A percentile compares a stretch with the other conserved stretches of the same genome.
phyloP scores from a whole-genome alignment of 2,113 vertebrate genomes.

The Pyrgilauda ruficollis region DNA sequence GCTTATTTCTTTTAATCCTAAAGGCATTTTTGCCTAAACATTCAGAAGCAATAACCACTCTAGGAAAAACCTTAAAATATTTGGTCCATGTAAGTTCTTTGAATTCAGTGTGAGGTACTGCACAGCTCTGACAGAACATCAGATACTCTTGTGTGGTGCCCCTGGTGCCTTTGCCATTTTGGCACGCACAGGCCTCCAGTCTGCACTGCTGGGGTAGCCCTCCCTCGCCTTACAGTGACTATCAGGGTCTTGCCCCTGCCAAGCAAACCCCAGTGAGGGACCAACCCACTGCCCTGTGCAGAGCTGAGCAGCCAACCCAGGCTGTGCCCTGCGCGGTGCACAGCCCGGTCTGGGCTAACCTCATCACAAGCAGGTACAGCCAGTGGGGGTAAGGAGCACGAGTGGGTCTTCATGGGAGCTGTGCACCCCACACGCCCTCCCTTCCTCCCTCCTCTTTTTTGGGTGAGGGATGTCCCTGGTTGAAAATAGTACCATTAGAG shows the following conservation, averaged over 20 bases:
- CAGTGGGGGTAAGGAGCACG: fast-evolving
- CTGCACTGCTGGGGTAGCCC: not conserved
- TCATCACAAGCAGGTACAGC: not conserved
- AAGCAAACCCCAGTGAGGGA: not conserved
- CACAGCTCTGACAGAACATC: not conserved
- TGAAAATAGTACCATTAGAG: fast-evolving
- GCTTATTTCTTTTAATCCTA: not conserved
- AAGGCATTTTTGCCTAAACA: not conserved
- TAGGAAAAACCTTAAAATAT: not conserved
- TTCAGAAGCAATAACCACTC: not conserved
- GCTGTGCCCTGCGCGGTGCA: fast-evolving
- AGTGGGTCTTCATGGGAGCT: not conserved
- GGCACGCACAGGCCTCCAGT: not conserved
- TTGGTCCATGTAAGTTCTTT: not conserved
- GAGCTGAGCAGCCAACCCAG: fast-evolving
- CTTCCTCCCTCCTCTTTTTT: not conserved
- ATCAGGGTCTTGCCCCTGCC: not conserved
- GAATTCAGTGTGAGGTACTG: not conserved
- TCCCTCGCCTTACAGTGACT: not conserved
- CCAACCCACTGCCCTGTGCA: fast-evolving
- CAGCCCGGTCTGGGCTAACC: fast-evolving
- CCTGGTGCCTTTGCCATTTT: not conserved
- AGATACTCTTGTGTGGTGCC: fast-evolving
- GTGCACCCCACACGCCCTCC: not conserved
- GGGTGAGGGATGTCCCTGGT: not conserved